phyloP scores from a whole-genome alignment of 2,797 vertebrate species.

The Fistularia commersonii region DNA sequence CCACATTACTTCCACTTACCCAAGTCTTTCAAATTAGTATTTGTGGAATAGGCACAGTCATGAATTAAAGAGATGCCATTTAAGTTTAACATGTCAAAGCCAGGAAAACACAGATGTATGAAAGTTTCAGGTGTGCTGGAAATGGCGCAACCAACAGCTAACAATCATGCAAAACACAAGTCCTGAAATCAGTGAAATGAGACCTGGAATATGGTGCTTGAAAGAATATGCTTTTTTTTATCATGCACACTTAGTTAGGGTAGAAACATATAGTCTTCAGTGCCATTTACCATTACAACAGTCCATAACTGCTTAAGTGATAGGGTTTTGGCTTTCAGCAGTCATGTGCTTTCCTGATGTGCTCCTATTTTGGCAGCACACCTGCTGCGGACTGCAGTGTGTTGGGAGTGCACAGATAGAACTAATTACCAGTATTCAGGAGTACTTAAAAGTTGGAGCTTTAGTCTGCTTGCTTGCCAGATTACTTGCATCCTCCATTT shows the following conservation, averaged over 20 bases:
- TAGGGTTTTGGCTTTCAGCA: too few relatives aligned
- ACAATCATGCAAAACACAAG: constrained; percentile 68
- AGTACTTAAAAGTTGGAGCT: too few relatives aligned
- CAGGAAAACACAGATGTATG: constrained; percentile 40
- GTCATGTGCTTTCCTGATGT: too few relatives aligned
- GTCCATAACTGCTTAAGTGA: constrained; percentile 58
- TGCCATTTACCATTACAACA: constrained; percentile 70
- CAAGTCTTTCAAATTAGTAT: constrained; percentile 70
- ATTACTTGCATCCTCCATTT: too few relatives aligned
- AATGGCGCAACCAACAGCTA: constrained; percentile 43
- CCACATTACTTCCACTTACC: constrained; percentile 70
- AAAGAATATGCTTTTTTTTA: constrained; percentile 54
- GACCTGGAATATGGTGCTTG: constrained; percentile 37
- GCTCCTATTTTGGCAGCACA: too few relatives aligned
- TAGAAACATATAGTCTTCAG: constrained; percentile 51
- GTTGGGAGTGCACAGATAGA: too few relatives aligned
- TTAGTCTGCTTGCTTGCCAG: too few relatives aligned
- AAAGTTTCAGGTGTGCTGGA: constrained; percentile 52
- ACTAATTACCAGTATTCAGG: too few relatives aligned
- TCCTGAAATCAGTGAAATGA: constrained; percentile 47
- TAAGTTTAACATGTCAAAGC: constrained; percentile 62
- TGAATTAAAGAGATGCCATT: constrained; percentile 76
- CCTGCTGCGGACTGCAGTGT: too few relatives aligned
- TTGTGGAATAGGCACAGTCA: constrained; percentile 63
- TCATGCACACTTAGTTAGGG: constrained; percentile 50